These are phyloP conservation scores for Pelosia muscerda DNA, from an alignment of 2,888 invertebrate species.

Conservation along the genomic window DNA sequence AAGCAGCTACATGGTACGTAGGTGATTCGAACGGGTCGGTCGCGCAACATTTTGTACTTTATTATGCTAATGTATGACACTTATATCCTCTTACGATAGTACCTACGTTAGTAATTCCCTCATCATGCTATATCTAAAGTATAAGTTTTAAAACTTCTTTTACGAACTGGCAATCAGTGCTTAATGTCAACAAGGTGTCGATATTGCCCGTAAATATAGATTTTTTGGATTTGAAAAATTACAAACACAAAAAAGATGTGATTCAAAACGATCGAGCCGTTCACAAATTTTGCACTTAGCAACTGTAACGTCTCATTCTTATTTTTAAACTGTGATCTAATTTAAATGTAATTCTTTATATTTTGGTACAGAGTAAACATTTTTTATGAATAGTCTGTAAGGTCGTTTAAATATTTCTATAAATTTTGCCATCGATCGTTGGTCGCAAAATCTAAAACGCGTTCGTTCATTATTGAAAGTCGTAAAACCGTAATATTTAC, in stretches of 20 bases:
- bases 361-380: not conserved
- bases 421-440: conserved; percentile 19
- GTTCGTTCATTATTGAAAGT: conserved; percentile 49
- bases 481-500: conserved; percentile 60
- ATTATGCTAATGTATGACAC: too few species aligned
- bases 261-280: not conserved
- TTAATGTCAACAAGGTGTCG: too few species aligned
- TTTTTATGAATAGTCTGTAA: not conserved
- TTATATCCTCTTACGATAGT: too few species aligned
- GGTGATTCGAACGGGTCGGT: too few species aligned
- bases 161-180: too few species aligned
- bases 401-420: not conserved
- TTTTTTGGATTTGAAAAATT: not conserved
- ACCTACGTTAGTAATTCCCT: too few species aligned
- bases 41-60: too few species aligned
- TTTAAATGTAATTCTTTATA: not conserved
- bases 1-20: too few species aligned
- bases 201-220: too few species aligned
- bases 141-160: too few species aligned
- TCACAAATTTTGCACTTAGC: not conserved
- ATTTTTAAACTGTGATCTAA: not conserved
- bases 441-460: conserved; percentile 32
- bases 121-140: too few species aligned
- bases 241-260: too few species aligned
- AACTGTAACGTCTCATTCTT: not conserved